Base-by-base conservation (phyloP, 2,113 vertebrate genomes). In the Varanus komodoensis region DNA sequence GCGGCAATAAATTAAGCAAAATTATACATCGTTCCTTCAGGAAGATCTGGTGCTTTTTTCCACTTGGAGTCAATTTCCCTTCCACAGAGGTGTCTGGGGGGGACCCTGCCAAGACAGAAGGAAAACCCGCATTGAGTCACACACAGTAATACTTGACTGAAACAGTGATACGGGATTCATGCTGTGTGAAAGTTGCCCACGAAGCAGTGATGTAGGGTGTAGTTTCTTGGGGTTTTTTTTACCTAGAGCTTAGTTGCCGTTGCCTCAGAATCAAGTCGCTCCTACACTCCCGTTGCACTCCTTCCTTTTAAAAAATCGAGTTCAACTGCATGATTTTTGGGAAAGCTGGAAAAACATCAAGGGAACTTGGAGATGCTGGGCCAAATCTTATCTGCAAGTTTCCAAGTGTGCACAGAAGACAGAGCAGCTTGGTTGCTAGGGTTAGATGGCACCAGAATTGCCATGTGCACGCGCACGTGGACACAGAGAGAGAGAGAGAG, bases 41-140 rank as follows among this genome's bases (percentile, higher is more conserved):
- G 91, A 95, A 93, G 93, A 87, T 91, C 88, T 52, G 89, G 91
- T 93, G 95, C 95, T 96, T 95, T 52, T 32, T 92, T 90, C 89
- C 44, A 89, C 93, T 88, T 90, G 83, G 54, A 86, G 84, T 91
- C 89, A 19, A 5, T 23, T 14, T 17, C 17, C 11, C 38, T 87
- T 0, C 57, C 73, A 17, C 3, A 1, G 29, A 34, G 79, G 14
- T 44, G 90, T 64, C 23, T 64, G 4, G 80, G 67, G 34, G 74
- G 71, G 91, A 5, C 6, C 9, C 67, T 17, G n/a, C 74, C 1
- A 38, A 64, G n/a, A 4, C 1, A 6, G 7, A 25, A 15, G n/a
- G 50, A 48, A 34, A 32, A 34, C 38, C 44, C 25, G 8, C 7
- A 25, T 73, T n/a, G 32, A 44, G 52, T 71, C 32, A 50, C 52